phyloP scores from a whole-genome alignment of 2,888 invertebrate species.

The Polietes domitor region DNA sequence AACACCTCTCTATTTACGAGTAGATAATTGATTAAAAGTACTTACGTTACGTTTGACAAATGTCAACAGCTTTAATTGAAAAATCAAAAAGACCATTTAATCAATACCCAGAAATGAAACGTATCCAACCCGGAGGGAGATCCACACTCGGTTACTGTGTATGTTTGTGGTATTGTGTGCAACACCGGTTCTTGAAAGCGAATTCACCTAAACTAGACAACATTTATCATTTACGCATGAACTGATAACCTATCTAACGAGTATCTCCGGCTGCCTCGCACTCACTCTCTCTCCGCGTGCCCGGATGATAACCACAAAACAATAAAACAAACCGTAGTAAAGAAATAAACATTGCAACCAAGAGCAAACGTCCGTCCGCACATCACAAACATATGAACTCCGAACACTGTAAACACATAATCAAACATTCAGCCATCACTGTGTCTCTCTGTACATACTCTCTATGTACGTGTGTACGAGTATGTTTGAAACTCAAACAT shows the following conservation, averaged over 20 bases:
- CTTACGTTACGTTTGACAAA: constrained; percentile 18
- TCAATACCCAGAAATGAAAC: background rate
- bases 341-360: constrained; percentile 23
- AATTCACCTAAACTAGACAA: constrained; percentile 50
- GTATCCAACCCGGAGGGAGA: background rate
- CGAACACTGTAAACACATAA: background rate
- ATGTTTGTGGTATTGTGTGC: background rate
- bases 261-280: constrained; percentile 45
- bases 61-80: constrained; percentile 31
- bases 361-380: background rate
- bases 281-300: background rate
- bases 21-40: background rate
- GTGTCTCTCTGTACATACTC: background rate
- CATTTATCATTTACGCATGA: constrained; percentile 68
- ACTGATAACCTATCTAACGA: constrained; percentile 61
- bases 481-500: background rate
- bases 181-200: background rate
- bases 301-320: constrained; percentile 33
- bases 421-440: background rate
- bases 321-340: constrained; percentile 33
- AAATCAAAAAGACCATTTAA: constrained; percentile 15
- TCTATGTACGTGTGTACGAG: background rate
- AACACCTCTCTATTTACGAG: background rate
- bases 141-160: background rate
- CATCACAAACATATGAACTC: constrained; percentile 1